Evolutionary conservation across 2,113 vertebrate species (phyloP), one percentile per base, ranked within the genome.

Genomic region (Calcarius ornatus): DNA sequence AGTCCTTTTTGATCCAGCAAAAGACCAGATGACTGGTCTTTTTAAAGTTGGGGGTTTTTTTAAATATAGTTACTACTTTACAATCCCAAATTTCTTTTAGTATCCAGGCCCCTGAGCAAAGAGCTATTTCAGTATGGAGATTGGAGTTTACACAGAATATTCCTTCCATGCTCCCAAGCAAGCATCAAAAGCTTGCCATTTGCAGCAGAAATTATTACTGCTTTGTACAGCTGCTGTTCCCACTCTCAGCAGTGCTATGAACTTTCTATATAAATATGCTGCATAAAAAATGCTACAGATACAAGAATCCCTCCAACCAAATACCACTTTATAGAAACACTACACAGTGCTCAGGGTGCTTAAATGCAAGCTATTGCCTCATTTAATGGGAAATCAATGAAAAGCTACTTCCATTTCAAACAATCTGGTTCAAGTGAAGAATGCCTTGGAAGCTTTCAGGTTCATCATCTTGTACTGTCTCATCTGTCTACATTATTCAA

Each of bases 251-350:
- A 85, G 30, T 14, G 38, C 54, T 75, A 75, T 75, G 59, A 12
- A 38, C 54, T 93, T 82, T 79, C 90, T 61, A 35, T 25, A 73
- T 30, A 88, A 92, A 76, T 72, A 84, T 10, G 10, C 23, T 80
- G 37, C 72, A 59, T 86, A 4, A 85, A 71, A 81, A 73, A 24
- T 31, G 40, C 63, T 53, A 25, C 37, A 90, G 61, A 47, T 64
- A 21, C 18, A 82, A 76, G 45, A 88, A 81, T 20, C 38, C 48
- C 40, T 63, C 57, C 57, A 70, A 65, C 51, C 75, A 89, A 91
- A 88, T 45, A 75, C 7, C 76, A 84, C 81, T 90, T 96, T 88
- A 76, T 68, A 93, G 95, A 81, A 96, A 79, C 42, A 24, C 50
- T 51, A 18, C 61, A 53, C 35, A 81, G 91, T 57, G 66, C 51